Evolutionary conservation across 2,113 vertebrate species (phyloP).

Genomic region (Penelope pileata): DNA sequence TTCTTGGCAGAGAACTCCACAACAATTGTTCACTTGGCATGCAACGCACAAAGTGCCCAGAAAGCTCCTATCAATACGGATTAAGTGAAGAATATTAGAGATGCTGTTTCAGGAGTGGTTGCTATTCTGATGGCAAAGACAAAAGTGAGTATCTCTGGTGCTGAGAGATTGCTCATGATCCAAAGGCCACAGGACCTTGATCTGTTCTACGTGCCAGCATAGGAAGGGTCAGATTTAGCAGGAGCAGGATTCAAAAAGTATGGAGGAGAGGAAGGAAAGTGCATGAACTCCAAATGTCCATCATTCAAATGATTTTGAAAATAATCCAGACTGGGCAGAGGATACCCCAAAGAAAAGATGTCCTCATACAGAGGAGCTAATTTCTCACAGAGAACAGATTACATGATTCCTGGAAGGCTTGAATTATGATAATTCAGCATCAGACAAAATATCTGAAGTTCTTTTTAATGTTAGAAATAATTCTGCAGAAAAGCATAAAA

Average conservation of each 20-base stretch:
- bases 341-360: not conserved
- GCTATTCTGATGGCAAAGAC: not conserved
- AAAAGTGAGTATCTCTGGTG: not conserved
- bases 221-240: not conserved
- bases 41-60: not conserved
- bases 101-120: not conserved
- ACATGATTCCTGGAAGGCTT: not conserved
- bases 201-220: not conserved
- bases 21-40: not conserved
- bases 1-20: not conserved
- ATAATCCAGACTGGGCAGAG: not conserved
- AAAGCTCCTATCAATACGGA: not conserved
- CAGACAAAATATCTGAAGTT: slow-evolving; percentile 47
- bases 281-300: not conserved
- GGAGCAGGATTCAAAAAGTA: not conserved
- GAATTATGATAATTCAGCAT: slow-evolving; percentile 56
- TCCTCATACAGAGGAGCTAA: not conserved
- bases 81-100: not conserved
- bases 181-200: not conserved
- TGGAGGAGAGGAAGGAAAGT: not conserved
- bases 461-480: slow-evolving; percentile 53
- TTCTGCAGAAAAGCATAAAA: slow-evolving; percentile 58
- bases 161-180: not conserved
- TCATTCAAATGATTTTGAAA: not conserved
- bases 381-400: slow-evolving; percentile 46